Evolutionary conservation across 2,113 vertebrate genomes (phyloP).

Genomic region (Speoplatyrhinus poulsoni): DNA sequence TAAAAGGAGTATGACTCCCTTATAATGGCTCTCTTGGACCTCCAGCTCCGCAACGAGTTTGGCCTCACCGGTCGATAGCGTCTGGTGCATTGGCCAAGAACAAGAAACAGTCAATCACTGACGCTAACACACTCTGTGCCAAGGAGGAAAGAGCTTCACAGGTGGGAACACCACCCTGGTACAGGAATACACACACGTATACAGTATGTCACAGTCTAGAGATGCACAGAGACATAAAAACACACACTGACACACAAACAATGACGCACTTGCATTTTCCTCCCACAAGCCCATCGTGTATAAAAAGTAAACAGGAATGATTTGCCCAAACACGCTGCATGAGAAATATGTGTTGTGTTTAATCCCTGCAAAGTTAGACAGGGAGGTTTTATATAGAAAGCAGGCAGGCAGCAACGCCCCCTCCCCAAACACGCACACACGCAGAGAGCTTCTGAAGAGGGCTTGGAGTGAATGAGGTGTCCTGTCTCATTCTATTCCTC

Average conservation of each 20-base stretch:
- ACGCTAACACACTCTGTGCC: conserved; percentile 23
- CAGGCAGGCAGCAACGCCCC: conserved; percentile 42
- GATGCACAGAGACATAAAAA: background rate
- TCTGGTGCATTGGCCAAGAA: conserved; percentile 42
- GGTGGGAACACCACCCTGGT: conserved; percentile 42
- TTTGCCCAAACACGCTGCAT: conserved; percentile 54
- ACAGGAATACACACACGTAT: conserved; percentile 24
- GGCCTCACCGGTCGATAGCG: conserved; percentile 3
- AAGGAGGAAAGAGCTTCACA: conserved; percentile 47
- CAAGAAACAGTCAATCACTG: no score
- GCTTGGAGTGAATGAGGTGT: conserved; percentile 36
- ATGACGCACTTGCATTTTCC: no score
- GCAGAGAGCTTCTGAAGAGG: conserved; percentile 56
- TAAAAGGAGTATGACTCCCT: conserved; percentile 7
- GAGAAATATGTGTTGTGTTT: conserved; percentile 49
- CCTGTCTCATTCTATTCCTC: conserved; percentile 34
- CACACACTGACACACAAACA: conserved; percentile 24
- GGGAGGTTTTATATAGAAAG: conserved; percentile 48
- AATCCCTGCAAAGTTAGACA: conserved; percentile 64
- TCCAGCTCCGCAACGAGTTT: conserved; percentile 27
- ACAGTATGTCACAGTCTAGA: background rate
- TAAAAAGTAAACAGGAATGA: conserved; percentile 27
- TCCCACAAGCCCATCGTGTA: background rate
- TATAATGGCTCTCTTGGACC: conserved; percentile 11
- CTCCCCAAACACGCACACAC: conserved; percentile 33